Percentiles rank a stretch among this genome's conserved stretches.
phyloP scores from a whole-genome alignment of 2,888 invertebrate genomes.

The Arge pagana region DNA sequence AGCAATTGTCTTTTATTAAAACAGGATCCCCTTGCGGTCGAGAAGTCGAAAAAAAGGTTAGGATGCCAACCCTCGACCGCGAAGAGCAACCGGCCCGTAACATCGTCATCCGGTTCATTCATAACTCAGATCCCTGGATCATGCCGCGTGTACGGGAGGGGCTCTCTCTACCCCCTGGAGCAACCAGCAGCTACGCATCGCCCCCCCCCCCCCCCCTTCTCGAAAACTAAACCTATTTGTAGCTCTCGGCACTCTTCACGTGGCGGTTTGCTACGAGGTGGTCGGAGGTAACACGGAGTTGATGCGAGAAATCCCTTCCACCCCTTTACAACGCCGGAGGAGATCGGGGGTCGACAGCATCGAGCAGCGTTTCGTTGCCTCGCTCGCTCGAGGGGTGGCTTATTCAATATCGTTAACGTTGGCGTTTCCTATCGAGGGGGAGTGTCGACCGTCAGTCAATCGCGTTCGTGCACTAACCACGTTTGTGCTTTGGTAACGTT shows the following conservation, averaged over 20 bases:
- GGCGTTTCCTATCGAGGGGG: constrained; percentile 1
- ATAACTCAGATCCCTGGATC: constrained; percentile 6
- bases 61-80: constrained; percentile 7
- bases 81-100: constrained; percentile 7
- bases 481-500: not conserved
- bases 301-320: not conserved
- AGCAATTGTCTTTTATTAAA: constrained; percentile 5
- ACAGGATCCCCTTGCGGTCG: constrained; percentile 1
- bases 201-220: too few relatives aligned
- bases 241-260: constrained; percentile 14
- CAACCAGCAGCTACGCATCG: constrained; percentile 13
- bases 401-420: constrained; percentile 9
- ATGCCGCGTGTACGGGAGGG: not conserved
- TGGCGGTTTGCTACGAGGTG: constrained; percentile 18
- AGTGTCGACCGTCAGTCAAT: not conserved
- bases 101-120: constrained; percentile 11
- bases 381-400: not conserved
- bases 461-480: not conserved
- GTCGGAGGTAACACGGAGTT: constrained; percentile 6
- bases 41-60: not conserved
- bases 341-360: not conserved
- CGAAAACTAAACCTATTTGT: constrained; percentile 22
- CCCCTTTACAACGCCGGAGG: too few relatives aligned
- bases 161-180: not conserved
- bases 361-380: not conserved